Base-by-base conservation (phyloP, 1,140 invertebrate species). In the Bombus soroeensis region DNA sequence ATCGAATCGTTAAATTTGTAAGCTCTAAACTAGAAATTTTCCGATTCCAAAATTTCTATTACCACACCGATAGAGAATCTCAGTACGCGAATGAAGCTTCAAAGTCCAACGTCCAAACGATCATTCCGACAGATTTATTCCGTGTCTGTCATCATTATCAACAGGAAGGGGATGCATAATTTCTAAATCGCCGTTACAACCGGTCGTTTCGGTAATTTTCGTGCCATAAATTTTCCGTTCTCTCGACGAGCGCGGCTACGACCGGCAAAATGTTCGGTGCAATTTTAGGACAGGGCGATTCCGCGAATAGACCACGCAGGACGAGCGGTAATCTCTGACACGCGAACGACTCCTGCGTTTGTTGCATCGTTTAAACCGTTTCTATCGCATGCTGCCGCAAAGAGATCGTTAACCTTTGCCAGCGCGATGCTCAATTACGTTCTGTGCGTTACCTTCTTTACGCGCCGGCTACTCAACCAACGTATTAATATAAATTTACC, bases 381-480 rank as follows among this genome's bases (percentile, higher is more conserved):
- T 83, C 85, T 87, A 87, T 87, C 81, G 77, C 76, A 87, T 43
- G 85, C 78, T 73, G 86, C 41, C 32, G 85, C 78, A 68, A 71
- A 87, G 85, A 74, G 87, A 88, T 88, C 85, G 85, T 88, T 88
- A 88, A 81, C 79, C 87, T 73, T 66, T 68, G 74, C 66, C 85
- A 86, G 79, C 43, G 47, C 76, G 72, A 87, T 77, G 87, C 85
- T 83, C 87, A 81, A 72, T 88, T 87, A 68, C 64, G 25, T 22
- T 22, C 41, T 18, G 43, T 28, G 22, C 64, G 32, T 41, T 47
- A n/a, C 41, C 41, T 79, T 79, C 77, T 68, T 79, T 79, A 68
- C 62, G 77, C 77, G 15, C 59, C 18, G 9, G 34, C 10, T 41
- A 25, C 39, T 32, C 39, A 22, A n/a, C 22, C n/a, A 47, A 66